Evolutionary conservation across 2,113 vertebrate species (phyloP), one percentile per base, ranked within the genome.

Genomic region (Thomomys bottae): DNA sequence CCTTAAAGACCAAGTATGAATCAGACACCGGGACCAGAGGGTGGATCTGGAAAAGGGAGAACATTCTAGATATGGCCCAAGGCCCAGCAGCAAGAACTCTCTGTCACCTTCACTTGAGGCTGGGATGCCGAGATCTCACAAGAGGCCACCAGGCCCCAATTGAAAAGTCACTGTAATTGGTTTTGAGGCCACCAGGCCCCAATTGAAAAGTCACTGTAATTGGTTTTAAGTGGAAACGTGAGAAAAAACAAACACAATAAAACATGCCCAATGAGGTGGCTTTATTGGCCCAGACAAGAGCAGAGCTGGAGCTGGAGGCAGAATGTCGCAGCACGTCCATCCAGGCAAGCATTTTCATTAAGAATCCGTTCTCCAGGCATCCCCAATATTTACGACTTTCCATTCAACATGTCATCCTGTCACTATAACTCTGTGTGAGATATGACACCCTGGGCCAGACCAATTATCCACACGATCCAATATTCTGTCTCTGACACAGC

Each of bases 401-500:
- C 93, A 90, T 93, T 94, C 79, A 36, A n/a, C 36, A 36, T 66
- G 95, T 94, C 91, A 88, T 21, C 86, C 83, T 94, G 88, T 83
- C 91, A 86, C 92, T 57, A 30, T 91, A 66, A 94, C 68, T 90
- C 92, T 83, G 30, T 7, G 49, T 90, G 88, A 94, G 92, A 67
- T 54, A 94, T 42, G 82, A 84, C 57, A 80, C 85, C 79, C 83
- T 49, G 72, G 83, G 88, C 90, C 94, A 95, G 94, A 78, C 94
- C 93, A 88, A 86, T 94, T 90, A 94, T 45, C 89, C 92, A 38
- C 24, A 67, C 40, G 0, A 84, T 77, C 90, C 95, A 88, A 77
- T 73, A 76, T 83, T 81, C 95, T 64, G 79, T 85, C 87, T 87
- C 82, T 85, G 90, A 91, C 94, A 87, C 3, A 38, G 59, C 70